Conservation (phyloP, 1,140 invertebrate genomes). For the Drosophila kikkawai region DNA sequence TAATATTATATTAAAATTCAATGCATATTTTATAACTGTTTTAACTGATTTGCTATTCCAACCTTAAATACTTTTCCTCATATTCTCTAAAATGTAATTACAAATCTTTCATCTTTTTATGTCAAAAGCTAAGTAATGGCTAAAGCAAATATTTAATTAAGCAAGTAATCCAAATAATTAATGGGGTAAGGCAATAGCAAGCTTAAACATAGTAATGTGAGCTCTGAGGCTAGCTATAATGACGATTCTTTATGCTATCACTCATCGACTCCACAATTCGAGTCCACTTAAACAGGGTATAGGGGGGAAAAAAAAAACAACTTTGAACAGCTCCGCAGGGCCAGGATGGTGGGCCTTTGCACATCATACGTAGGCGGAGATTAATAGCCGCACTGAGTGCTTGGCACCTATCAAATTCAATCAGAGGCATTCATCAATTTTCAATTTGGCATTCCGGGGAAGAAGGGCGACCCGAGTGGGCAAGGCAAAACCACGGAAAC, state of each 20-base stretch:
- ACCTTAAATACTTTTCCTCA: not conserved
- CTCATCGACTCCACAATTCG: constrained; percentile 5
- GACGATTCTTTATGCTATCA: constrained; percentile 14
- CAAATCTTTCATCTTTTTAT: no score
- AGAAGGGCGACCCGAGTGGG: constrained; percentile 10
- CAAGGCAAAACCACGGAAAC: constrained; percentile 56
- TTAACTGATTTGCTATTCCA: no score
- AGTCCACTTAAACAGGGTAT: constrained; percentile 7
- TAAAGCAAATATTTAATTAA: not conserved
- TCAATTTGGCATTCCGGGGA: constrained; percentile 75
- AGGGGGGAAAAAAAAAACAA: not conserved
- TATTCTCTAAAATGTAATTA: not conserved
- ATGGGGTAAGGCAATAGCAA: not conserved
- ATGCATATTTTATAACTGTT: not conserved
- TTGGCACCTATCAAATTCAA: constrained; percentile 84
- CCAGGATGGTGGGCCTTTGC: constrained; percentile 15
- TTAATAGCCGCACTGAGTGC: constrained; percentile 82
- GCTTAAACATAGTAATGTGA: not conserved
- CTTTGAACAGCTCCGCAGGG: not conserved
- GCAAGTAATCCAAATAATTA: not conserved
- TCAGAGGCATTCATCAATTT: constrained; percentile 84
- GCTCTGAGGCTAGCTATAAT: not conserved
- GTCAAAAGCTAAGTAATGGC: not conserved
- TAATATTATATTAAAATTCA: not conserved
- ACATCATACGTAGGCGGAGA: constrained; percentile 75